phyloP scores from a whole-genome alignment of 2,797 vertebrate species.

The Poeciliopsis infans region DNA sequence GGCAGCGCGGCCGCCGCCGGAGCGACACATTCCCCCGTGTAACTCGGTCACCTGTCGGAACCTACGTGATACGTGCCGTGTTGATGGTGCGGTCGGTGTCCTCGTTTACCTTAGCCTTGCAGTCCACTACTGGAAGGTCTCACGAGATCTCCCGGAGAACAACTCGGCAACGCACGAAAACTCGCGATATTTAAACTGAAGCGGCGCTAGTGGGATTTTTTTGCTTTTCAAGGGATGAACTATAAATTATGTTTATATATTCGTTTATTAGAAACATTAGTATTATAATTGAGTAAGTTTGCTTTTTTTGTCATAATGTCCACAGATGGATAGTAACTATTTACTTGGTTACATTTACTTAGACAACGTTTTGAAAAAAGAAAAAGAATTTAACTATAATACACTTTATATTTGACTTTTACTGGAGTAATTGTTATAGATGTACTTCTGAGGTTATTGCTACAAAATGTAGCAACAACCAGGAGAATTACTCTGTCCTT shows the following conservation, averaged over 20 bases:
- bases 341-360: neutral
- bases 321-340: neutral
- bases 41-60: neutral
- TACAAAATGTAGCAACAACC: too few relatives aligned
- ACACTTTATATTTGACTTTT: neutral
- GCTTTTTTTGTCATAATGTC: neutral
- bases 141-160: conserved; percentile 52
- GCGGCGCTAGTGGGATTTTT: neutral
- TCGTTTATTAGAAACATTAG: neutral
- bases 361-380: neutral
- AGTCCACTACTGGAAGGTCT: conserved; percentile 48
- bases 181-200: conserved; percentile 62
- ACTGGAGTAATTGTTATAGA: neutral
- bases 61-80: neutral
- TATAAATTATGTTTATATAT: neutral
- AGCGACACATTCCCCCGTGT: neutral
- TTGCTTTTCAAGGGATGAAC: neutral
- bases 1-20: neutral
- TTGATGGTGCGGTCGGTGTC: conserved; percentile 9
- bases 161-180: conserved; percentile 29
- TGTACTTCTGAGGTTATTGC: neutral
- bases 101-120: conserved; percentile 62
- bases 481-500: neutral
- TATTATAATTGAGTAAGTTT: neutral
- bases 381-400: neutral